These are phyloP conservation scores for Drosophila atripex DNA, from an alignment of 2,888 invertebrate species.

Conservation along the genomic window DNA sequence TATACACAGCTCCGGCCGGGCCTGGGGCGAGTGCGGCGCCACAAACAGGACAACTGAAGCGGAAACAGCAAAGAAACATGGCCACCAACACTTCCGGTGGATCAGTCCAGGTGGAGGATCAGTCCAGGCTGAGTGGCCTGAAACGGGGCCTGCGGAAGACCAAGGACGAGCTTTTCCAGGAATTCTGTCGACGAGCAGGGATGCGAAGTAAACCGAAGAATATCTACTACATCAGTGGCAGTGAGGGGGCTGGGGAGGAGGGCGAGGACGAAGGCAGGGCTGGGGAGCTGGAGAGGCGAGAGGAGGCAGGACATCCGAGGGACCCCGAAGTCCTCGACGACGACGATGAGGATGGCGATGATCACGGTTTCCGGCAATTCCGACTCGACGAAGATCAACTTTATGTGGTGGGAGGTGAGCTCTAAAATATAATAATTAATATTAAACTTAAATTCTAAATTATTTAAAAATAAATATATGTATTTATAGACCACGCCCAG, in stretches of 20 bases:
- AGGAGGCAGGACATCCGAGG: neutral
- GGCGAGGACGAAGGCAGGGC: conserved; percentile 3
- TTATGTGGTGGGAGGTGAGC: conserved; percentile 75
- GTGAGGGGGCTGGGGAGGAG: conserved; percentile 52
- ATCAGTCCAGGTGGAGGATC: conserved; percentile 42
- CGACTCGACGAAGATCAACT: conserved; percentile 74
- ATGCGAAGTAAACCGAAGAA: conserved; percentile 82
- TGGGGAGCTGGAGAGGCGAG: conserved; percentile 7
- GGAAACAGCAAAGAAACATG: conserved; percentile 72
- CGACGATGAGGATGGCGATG: conserved; percentile 65
- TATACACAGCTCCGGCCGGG: conserved; percentile 58
- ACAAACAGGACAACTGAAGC: conserved; percentile 27
- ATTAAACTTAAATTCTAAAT: too few species aligned
- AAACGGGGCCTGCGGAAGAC: conserved; percentile 82
- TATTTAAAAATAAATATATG: neutral
- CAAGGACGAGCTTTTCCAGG: conserved; percentile 83
- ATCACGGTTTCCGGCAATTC: conserved; percentile 68
- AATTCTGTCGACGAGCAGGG: conserved; percentile 82
- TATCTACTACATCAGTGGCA: conserved; percentile 82
- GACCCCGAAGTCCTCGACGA: conserved; percentile 12
- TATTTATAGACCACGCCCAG: conserved; percentile 53
- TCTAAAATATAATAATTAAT: neutral
- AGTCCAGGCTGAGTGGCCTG: conserved; percentile 77
- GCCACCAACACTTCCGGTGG: conserved; percentile 71
- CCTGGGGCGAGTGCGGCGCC: neutral